A percentile compares a stretch with the other conserved stretches of the same genome.
These are phyloP conservation scores for Dascyllus trimaculatus DNA, from an alignment of 2,113 vertebrate genomes.

Conservation along the genomic window DNA sequence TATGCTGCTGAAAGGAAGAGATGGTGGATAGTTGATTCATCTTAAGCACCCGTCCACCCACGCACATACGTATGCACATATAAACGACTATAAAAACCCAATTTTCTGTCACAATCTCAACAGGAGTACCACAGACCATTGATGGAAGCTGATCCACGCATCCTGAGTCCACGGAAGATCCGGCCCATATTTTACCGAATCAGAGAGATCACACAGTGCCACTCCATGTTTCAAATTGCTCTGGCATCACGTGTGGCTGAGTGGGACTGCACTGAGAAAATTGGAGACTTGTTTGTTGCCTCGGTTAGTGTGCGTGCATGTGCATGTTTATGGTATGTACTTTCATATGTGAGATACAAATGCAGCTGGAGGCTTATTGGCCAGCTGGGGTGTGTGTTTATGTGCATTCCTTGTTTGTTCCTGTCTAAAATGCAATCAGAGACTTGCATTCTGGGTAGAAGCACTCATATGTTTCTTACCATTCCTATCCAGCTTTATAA, in stretches of 20 bases:
- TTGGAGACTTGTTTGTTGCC: slow-evolving; percentile 95
- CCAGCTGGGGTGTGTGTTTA: neutral
- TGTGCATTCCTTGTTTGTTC: slow-evolving; percentile 18
- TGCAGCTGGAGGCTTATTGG: neutral
- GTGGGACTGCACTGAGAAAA: slow-evolving; percentile 93
- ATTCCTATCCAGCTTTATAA: slow-evolving; percentile 32
- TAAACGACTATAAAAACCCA: slow-evolving; percentile 12
- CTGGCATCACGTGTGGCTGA: slow-evolving; percentile 92
- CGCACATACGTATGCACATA: slow-evolving; percentile 1
- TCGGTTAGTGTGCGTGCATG: slow-evolving; percentile 85
- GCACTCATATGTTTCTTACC: slow-evolving; percentile 20
- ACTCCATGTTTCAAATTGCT: slow-evolving; percentile 97
- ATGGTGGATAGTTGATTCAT: slow-evolving; percentile 36
- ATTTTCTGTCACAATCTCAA: slow-evolving; percentile 18
- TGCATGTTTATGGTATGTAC: neutral
- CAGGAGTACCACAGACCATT: slow-evolving; percentile 94
- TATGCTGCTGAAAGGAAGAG: slow-evolving; percentile 27
- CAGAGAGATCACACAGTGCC: slow-evolving; percentile 94
- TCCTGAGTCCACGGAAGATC: slow-evolving; percentile 91
- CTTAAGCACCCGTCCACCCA: neutral
- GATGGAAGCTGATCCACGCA: slow-evolving; percentile 92
- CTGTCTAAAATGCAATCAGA: slow-evolving; percentile 31
- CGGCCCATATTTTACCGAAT: slow-evolving; percentile 91
- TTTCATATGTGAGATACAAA: slow-evolving; percentile 15
- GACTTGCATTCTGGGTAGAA: slow-evolving; percentile 21